These are phyloP conservation scores for Spodoptera frugiperda DNA, from an alignment of 1,140 invertebrate species.

Conservation along the genomic window DNA sequence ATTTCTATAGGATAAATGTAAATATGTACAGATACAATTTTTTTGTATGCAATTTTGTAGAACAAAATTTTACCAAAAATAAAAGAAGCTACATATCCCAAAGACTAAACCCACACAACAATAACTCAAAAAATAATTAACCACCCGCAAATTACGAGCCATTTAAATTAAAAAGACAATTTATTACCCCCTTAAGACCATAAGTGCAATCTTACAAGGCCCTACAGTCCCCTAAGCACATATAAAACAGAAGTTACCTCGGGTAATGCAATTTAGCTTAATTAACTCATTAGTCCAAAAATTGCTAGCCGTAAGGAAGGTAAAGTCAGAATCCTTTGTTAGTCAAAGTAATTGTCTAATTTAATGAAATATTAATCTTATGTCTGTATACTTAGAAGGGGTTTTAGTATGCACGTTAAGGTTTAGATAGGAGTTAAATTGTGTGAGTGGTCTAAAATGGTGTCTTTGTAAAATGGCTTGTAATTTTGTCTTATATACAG, in stretches of 20 bases:
- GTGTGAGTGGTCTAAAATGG: conserved; percentile 8
- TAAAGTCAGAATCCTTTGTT: conserved; percentile 35
- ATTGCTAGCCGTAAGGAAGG: conserved; percentile 25
- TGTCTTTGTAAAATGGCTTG: not conserved
- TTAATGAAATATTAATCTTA: conserved; percentile 48
- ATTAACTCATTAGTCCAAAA: conserved; percentile 50
- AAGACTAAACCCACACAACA: not conserved
- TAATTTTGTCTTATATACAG: not conserved
- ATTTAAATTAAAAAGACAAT: conserved; percentile 38
- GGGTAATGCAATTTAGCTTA: conserved; percentile 45
- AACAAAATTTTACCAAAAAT: too few species aligned
- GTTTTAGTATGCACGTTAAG: conserved; percentile 8
- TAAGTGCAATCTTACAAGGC: conserved; percentile 42
- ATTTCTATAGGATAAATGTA: too few species aligned
- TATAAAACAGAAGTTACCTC: conserved; percentile 38
- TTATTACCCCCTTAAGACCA: conserved; percentile 32
- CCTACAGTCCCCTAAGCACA: conserved; percentile 25
- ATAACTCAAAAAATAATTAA: conserved; percentile 17
- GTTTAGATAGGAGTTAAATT: not conserved
- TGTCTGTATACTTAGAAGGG: conserved; percentile 24
- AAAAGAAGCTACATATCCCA: too few species aligned
- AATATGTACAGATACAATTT: too few species aligned
- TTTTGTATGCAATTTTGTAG: too few species aligned
- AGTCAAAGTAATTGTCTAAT: conserved; percentile 46
- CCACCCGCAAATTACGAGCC: not conserved